These are phyloP conservation scores for Beris chalybata DNA, from an alignment of 2,888 invertebrate species.

Conservation along the genomic window DNA sequence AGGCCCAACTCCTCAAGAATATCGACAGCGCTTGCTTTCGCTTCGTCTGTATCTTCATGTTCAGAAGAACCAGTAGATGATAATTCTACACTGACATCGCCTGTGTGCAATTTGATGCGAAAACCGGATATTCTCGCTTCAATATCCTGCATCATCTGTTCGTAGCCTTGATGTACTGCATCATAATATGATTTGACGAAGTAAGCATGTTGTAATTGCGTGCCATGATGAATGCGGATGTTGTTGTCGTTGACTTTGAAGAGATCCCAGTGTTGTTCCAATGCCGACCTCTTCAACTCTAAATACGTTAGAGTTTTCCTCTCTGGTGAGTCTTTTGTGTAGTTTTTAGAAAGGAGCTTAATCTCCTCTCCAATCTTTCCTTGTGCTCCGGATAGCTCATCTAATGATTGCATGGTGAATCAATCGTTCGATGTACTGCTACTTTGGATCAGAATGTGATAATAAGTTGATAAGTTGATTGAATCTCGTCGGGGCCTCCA, in stretches of 20 bases:
- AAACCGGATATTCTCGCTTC: background rate
- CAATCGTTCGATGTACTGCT: background rate
- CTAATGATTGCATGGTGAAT: background rate
- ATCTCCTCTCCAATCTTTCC: background rate
- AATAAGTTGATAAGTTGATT: background rate
- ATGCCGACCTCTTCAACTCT: background rate
- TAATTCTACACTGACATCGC: too few relatives aligned
- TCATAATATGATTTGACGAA: background rate
- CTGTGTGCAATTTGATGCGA: too few relatives aligned
- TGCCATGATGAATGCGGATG: background rate
- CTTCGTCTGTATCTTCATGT: too few relatives aligned
- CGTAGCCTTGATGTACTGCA: background rate
- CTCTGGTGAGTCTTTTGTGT: background rate
- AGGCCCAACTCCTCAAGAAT: too few relatives aligned
- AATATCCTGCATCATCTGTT: slow-evolving; percentile 1
- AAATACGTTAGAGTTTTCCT: background rate
- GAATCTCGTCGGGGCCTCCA: background rate
- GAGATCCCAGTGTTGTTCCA: background rate
- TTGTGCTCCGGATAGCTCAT: background rate
- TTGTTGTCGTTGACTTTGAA: background rate
- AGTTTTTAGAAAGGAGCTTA: background rate
- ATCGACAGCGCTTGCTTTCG: too few relatives aligned
- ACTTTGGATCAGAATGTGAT: background rate
- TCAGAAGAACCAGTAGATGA: too few relatives aligned
- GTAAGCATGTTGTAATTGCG: background rate